Percentiles rank a stretch among this genome's conserved stretches.
Conservation (phyloP, 2,113 vertebrate genomes). For the Mesitornis unicolor region DNA sequence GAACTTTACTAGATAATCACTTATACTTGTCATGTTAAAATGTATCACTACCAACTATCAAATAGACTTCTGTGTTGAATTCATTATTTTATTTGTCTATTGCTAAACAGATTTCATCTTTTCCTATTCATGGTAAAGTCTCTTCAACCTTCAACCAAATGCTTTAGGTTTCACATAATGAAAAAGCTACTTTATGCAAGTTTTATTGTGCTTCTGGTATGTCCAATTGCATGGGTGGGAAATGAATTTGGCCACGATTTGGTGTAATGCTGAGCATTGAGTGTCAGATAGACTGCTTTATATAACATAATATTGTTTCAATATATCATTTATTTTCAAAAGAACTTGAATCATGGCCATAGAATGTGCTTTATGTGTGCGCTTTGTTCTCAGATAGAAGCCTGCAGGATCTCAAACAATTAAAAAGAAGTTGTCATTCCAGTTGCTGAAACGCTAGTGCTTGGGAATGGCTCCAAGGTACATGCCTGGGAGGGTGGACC, state of each 20-base stretch:
- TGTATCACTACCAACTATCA: neutral
- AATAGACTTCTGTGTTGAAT: neutral
- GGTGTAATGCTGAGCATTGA: neutral
- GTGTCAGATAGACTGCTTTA: neutral
- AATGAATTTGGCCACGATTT: neutral
- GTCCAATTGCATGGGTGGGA: neutral
- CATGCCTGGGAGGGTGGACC: conserved; percentile 50
- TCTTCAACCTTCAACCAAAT: neutral
- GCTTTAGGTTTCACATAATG: neutral
- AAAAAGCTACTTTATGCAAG: neutral
- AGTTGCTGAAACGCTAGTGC: neutral
- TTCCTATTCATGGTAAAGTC: neutral
- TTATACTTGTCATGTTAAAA: neutral
- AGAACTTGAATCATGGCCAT: conserved; percentile 44
- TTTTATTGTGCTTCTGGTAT: neutral
- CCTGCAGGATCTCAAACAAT: conserved; percentile 66
- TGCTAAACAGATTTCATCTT: neutral
- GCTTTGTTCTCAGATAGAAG: conserved; percentile 61
- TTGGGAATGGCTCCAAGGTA: conserved; percentile 56
- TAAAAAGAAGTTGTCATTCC: conserved; percentile 55
- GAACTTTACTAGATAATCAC: neutral
- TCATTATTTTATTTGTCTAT: neutral
- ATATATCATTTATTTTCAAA: conserved; percentile 63
- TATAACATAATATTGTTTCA: conserved; percentile 44
- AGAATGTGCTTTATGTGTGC: conserved; percentile 24